Conservation (phyloP, 2,797 vertebrate species). For the Fratercula arctica region DNA sequence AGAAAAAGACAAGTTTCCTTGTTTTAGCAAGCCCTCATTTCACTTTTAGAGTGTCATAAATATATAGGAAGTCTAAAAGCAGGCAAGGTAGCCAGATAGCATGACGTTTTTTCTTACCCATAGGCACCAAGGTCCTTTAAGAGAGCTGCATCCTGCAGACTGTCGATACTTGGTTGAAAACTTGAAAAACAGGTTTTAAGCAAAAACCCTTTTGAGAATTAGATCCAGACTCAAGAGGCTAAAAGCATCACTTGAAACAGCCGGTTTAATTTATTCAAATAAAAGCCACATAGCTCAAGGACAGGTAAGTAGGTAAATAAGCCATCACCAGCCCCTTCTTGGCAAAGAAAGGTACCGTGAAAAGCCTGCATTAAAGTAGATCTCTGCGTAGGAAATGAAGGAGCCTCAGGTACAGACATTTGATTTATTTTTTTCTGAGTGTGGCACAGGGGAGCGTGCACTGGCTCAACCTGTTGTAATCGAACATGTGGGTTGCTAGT, state of each 20-base stretch:
- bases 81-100: neutral
- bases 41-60: neutral
- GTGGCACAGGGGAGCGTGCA: constrained; percentile 74
- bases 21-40: constrained; percentile 3
- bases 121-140: constrained; percentile 26
- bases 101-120: constrained; percentile 68
- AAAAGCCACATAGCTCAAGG: constrained; percentile 53
- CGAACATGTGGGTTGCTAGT: constrained; percentile 74
- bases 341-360: neutral
- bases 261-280: constrained; percentile 53
- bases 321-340: neutral
- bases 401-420: constrained; percentile 33
- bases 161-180: constrained; percentile 47
- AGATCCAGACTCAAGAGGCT: constrained; percentile 51
- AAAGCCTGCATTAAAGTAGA: neutral
- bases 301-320: constrained; percentile 37
- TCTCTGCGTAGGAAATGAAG: constrained; percentile 38
- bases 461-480: constrained; percentile 81
- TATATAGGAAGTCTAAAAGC: neutral
- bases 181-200: constrained; percentile 73
- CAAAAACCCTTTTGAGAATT: constrained; percentile 56
- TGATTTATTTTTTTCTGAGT: constrained; percentile 46
- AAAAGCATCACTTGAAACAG: constrained; percentile 59
- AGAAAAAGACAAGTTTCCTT: neutral
- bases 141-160: constrained; percentile 6